Conservation (phyloP, 2,888 invertebrate genomes). For the Thereva nobilitata region DNA sequence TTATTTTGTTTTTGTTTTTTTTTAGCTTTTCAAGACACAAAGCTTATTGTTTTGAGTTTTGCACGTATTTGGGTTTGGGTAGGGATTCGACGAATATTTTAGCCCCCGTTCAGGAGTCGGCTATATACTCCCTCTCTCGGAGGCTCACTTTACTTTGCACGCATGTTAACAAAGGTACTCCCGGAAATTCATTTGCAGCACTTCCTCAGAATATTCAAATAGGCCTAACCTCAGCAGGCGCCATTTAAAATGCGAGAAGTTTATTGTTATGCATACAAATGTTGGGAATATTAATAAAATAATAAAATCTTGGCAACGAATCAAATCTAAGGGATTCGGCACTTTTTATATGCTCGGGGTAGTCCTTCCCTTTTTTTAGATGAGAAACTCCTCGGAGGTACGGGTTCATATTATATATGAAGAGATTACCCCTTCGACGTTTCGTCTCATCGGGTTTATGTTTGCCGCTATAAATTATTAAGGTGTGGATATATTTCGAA, state of each 20-base stretch:
- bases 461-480: too few species aligned
- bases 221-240: conserved; percentile 1
- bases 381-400: too few species aligned
- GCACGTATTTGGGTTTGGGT: conserved; percentile 1
- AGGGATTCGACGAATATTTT: conserved; percentile 10
- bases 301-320: background rate
- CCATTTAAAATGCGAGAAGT: conserved; percentile 7
- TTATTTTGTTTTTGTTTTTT: background rate
- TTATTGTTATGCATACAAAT: conserved; percentile 18
- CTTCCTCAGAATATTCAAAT: conserved; percentile 12
- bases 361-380: too few species aligned
- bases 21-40: background rate
- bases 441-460: too few species aligned
- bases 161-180: background rate
- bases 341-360: too few species aligned
- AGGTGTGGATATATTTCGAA: too few species aligned
- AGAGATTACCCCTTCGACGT: too few species aligned
- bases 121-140: background rate
- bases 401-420: too few species aligned
- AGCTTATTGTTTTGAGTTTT: conserved; percentile 1
- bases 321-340: too few species aligned
- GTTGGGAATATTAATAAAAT: conserved; percentile 6
- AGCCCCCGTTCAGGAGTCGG: background rate
- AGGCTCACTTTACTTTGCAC: background rate
- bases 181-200: conserved; percentile 11